phyloP scores from a whole-genome alignment of 2,888 invertebrate species.

The Eurytoma adleriae region DNA sequence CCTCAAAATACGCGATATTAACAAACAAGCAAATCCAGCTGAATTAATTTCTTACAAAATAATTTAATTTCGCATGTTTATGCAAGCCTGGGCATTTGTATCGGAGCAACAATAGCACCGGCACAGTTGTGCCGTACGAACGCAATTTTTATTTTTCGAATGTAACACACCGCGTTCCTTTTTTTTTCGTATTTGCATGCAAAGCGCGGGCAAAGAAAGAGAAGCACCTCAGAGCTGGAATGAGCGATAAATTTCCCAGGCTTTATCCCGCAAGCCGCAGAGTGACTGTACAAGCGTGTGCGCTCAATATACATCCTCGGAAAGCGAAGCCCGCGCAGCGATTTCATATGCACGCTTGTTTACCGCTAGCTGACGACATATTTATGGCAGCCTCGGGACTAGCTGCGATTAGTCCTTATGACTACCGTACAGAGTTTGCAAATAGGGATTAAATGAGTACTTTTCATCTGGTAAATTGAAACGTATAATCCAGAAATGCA shows the following conservation, averaged over 20 bases:
- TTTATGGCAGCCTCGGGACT: slow-evolving; percentile 61
- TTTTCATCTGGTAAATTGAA: too few relatives aligned
- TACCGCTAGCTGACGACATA: slow-evolving; percentile 66
- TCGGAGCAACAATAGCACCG: too few relatives aligned
- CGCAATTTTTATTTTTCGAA: neutral
- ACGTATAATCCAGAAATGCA: too few relatives aligned
- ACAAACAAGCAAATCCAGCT: too few relatives aligned
- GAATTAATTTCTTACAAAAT: too few relatives aligned
- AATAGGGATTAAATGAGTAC: too few relatives aligned
- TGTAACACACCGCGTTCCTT: neutral
- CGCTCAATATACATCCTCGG: slow-evolving; percentile 47
- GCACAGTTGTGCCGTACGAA: neutral
- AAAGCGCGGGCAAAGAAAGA: neutral
- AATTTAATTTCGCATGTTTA: too few relatives aligned
- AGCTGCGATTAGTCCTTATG: neutral
- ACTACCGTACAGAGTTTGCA: neutral
- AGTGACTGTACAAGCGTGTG: slow-evolving; percentile 56
- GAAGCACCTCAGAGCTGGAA: slow-evolving; percentile 58
- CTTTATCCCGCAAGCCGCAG: slow-evolving; percentile 66
- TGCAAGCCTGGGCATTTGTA: too few relatives aligned
- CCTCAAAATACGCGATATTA: too few relatives aligned
- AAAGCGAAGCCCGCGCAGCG: slow-evolving; percentile 54
- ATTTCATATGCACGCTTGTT: slow-evolving; percentile 65
- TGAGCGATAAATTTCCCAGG: slow-evolving; percentile 68
- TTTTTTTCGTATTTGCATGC: slow-evolving; percentile 32